These are phyloP conservation scores for Metridium senile DNA, from an alignment of 92 coral and sea anemone species.

Conservation along the genomic window DNA sequence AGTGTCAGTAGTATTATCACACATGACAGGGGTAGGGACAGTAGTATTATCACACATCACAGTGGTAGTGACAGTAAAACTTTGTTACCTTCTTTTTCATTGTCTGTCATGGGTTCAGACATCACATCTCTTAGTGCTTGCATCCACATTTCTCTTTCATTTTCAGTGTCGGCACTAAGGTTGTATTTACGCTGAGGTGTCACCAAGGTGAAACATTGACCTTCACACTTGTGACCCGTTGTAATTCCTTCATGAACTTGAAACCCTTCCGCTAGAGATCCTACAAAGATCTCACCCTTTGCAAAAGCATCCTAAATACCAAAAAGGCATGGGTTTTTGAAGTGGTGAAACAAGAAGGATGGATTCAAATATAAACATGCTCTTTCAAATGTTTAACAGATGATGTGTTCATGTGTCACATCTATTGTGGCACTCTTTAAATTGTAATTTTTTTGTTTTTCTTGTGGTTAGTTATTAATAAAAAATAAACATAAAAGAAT, in stretches of 20 bases:
- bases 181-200: conserved; percentile 76
- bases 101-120: conserved; percentile 62
- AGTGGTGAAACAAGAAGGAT: background rate
- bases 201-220: conserved; percentile 71
- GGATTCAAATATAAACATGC: too few relatives aligned
- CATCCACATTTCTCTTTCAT: conserved; percentile 88
- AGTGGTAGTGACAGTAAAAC: background rate
- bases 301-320: conserved; percentile 76
- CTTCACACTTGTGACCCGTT: conserved; percentile 44
- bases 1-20: background rate
- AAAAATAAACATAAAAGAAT: too few relatives aligned
- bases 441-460: too few relatives aligned
- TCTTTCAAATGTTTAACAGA: too few relatives aligned
- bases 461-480: too few relatives aligned
- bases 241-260: conserved; percentile 56
- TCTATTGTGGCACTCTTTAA: too few relatives aligned
- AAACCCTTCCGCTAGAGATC: conserved; percentile 81
- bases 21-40: background rate
- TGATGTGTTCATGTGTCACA: too few relatives aligned
- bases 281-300: conserved; percentile 84
- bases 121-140: conserved; percentile 58
- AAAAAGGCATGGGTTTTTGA: background rate
- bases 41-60: background rate
- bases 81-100: conserved; percentile 73
- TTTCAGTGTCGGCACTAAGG: conserved; percentile 81